These are phyloP conservation scores for Helarctos malayanus DNA, from an alignment of 2,797 vertebrate genomes.

Conservation along the genomic window DNA sequence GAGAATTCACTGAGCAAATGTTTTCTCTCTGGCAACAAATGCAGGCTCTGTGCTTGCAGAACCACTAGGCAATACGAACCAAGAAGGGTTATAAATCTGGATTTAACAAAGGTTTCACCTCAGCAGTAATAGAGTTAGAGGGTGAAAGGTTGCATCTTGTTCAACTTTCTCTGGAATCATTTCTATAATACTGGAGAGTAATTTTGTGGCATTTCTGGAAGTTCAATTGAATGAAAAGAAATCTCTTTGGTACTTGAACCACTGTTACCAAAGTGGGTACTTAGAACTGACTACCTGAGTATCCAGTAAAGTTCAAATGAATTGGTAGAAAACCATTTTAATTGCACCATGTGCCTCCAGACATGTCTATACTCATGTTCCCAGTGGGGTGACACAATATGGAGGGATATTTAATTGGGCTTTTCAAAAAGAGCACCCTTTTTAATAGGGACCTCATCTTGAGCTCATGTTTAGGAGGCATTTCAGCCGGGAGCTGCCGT, in stretches of 20 bases:
- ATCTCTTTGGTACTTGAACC: conserved; percentile 64
- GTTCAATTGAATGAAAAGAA: conserved; percentile 72
- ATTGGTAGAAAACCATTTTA: conserved; percentile 60
- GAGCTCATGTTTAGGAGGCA: not conserved
- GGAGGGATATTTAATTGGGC: conserved; percentile 39
- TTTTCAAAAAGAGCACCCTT: conserved; percentile 30
- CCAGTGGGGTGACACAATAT: not conserved
- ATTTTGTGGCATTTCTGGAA: conserved; percentile 77
- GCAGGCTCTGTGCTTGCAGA: conserved; percentile 24
- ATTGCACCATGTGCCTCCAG: conserved; percentile 24
- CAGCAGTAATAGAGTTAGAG: conserved; percentile 75
- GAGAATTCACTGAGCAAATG: conserved; percentile 76
- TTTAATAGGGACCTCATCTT: not conserved
- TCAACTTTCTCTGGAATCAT: conserved; percentile 77
- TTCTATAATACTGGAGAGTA: conserved; percentile 67
- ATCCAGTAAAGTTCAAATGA: not conserved
- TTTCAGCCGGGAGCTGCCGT: not conserved
- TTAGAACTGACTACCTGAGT: not conserved
- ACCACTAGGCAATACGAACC: conserved; percentile 47
- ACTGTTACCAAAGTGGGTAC: conserved; percentile 10
- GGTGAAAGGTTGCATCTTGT: conserved; percentile 82
- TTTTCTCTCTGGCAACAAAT: conserved; percentile 79
- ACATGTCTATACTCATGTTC: not conserved
- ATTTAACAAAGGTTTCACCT: conserved; percentile 82
- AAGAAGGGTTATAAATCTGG: conserved; percentile 79